A percentile compares a stretch with the other conserved stretches of the same genome.
These are phyloP conservation scores for Chelonoidis abingdonii DNA, from an alignment of 2,113 vertebrate species.

Conservation along the genomic window DNA sequence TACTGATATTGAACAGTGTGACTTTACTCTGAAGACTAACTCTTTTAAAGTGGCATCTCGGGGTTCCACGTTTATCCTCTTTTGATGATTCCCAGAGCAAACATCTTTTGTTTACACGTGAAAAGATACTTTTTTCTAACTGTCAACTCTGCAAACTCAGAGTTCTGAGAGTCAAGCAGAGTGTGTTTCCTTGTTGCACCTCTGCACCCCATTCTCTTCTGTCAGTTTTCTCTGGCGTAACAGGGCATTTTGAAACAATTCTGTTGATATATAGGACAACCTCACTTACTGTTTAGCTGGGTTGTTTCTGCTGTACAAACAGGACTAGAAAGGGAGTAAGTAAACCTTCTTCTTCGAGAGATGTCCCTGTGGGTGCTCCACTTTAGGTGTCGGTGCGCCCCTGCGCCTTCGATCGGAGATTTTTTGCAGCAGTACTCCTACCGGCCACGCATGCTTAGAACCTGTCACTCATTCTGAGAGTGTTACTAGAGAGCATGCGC, in stretches of 20 bases:
- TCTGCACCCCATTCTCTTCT: neutral
- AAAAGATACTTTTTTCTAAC: neutral
- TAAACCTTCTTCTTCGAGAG: no score
- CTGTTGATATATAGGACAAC: neutral
- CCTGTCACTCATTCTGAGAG: no score
- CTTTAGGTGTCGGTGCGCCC: no score
- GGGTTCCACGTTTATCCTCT: neutral
- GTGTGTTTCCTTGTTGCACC: neutral
- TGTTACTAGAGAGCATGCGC: no score
- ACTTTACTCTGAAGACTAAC: conserved; percentile 25
- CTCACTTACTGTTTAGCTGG: neutral
- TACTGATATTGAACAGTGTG: neutral
- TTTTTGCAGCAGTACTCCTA: no score
- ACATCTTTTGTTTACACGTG: neutral
- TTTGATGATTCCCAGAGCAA: neutral
- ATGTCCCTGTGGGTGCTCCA: no score
- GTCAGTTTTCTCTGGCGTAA: neutral
- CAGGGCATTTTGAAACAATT: neutral
- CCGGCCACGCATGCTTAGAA: no score
- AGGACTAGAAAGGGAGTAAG: neutral
- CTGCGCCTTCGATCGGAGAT: no score
- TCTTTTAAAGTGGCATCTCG: neutral
- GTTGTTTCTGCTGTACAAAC: neutral
- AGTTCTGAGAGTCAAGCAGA: neutral
- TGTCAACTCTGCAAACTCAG: neutral